phyloP scores from a whole-genome alignment of 2,797 vertebrate species.

The Dipus sagitta region DNA sequence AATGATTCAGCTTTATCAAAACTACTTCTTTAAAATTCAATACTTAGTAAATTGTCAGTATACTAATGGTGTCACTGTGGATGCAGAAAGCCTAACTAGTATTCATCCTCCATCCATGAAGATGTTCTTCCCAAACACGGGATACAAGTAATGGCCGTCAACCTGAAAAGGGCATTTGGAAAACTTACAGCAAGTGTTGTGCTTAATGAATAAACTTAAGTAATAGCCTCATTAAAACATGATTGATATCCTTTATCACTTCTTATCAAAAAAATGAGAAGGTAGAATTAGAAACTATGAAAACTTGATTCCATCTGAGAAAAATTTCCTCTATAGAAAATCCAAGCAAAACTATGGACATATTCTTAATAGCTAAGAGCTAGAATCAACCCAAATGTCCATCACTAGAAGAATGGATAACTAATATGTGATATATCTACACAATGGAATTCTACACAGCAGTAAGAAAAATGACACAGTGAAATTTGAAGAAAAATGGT shows the following conservation, averaged over 20 bases:
- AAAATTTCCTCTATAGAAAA: neutral
- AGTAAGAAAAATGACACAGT: no score
- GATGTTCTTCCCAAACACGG: neutral
- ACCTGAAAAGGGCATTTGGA: neutral
- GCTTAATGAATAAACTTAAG: neutral
- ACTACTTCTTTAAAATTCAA: neutral
- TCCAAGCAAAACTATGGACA: neutral
- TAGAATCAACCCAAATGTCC: no score
- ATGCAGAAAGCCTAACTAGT: neutral
- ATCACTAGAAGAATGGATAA: no score
- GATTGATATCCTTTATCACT: neutral
- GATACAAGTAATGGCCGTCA: neutral
- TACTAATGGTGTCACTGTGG: neutral
- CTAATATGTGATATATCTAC: no score
- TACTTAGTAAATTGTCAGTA: neutral
- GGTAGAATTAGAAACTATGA: neutral
- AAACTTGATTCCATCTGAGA: neutral
- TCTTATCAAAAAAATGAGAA: neutral
- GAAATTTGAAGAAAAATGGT: no score
- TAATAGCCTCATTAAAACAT: neutral
- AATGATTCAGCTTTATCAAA: neutral
- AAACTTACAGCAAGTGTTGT: neutral
- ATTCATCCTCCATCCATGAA: neutral
- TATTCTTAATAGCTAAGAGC: no score
- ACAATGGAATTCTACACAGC: no score